Percentiles rank a stretch among this genome's conserved stretches.
Evolutionary conservation across 2,888 invertebrate species (phyloP).

Genomic region (Agriopis marginaria): DNA sequence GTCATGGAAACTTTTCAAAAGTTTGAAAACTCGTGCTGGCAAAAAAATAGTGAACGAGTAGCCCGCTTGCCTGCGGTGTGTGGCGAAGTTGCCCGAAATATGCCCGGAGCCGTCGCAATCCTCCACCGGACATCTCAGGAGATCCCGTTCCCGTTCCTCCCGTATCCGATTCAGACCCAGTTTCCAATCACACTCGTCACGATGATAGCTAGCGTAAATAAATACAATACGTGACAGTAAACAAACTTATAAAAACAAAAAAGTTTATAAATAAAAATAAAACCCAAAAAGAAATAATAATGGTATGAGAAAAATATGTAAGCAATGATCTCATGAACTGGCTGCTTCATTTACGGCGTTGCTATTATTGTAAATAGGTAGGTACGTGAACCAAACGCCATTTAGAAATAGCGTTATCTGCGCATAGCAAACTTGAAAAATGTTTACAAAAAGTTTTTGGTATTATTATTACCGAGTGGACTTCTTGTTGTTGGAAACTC

Average conservation of each 20-base stretch:
- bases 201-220: slow-evolving; percentile 74
- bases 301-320: slow-evolving; percentile 44
- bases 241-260: slow-evolving; percentile 44
- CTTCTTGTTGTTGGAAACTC: slow-evolving; percentile 58
- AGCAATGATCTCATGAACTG: slow-evolving; percentile 64
- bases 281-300: slow-evolving; percentile 17
- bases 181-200: slow-evolving; percentile 77
- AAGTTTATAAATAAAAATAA: slow-evolving; percentile 35
- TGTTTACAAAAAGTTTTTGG: slow-evolving; percentile 70
- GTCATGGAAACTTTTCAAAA: slow-evolving; percentile 19
- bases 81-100: slow-evolving; percentile 95
- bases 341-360: slow-evolving; percentile 48
- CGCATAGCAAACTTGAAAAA: slow-evolving; percentile 61
- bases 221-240: slow-evolving; percentile 44
- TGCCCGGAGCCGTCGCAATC: slow-evolving; percentile 95
- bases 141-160: slow-evolving; percentile 91
- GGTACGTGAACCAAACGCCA: slow-evolving; percentile 48
- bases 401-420: slow-evolving; percentile 62
- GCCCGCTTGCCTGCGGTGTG: slow-evolving; percentile 93
- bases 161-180: slow-evolving; percentile 83
- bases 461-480: slow-evolving; percentile 57
- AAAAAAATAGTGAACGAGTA: slow-evolving; percentile 58
- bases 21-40: slow-evolving; percentile 70
- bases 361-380: slow-evolving; percentile 42
- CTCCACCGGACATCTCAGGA: slow-evolving; percentile 92